Percentiles rank a stretch among this genome's conserved stretches.
Evolutionary conservation across 1,140 invertebrate genomes (phyloP).

Genomic region (Lordiphosa mommai): DNA sequence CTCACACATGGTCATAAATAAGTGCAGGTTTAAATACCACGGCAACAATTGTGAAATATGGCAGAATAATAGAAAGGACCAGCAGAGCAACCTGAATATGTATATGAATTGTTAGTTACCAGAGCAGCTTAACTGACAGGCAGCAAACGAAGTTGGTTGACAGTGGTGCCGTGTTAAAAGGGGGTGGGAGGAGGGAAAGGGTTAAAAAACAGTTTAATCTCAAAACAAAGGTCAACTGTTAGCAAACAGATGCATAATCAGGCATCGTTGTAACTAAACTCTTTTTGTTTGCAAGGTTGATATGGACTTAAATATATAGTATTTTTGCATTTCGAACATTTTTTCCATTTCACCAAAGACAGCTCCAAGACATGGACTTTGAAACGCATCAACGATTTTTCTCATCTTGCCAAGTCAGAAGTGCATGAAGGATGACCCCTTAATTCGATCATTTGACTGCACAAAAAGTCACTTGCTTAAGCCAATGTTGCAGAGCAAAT

Average conservation of each 20-base stretch:
- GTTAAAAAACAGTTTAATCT: not conserved
- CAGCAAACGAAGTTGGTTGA: not conserved
- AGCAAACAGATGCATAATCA: not conserved
- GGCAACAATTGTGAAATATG: conserved; percentile 76
- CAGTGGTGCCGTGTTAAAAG: not conserved
- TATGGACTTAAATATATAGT: no score
- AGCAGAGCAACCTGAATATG: conserved; percentile 13
- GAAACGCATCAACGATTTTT: no score
- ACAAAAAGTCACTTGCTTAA: no score
- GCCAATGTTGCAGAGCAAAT: no score
- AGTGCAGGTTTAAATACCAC: conserved; percentile 76
- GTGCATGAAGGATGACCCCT: no score
- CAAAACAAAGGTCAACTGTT: conserved; percentile 30
- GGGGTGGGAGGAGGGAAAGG: conserved; percentile 1
- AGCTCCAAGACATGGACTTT: no score
- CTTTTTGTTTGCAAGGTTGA: no score
- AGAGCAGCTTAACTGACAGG: conserved; percentile 23
- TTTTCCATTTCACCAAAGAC: no score
- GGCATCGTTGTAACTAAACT: not conserved
- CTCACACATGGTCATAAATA: conserved; percentile 67
- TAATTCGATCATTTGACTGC: no score
- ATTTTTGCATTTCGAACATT: no score
- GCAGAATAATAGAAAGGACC: conserved; percentile 74
- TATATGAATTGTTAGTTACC: conserved; percentile 39
- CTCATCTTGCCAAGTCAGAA: no score